These are phyloP conservation scores for Geopemphigus sp. DNA, from an alignment of 1,140 invertebrate species.

Conservation along the genomic window DNA sequence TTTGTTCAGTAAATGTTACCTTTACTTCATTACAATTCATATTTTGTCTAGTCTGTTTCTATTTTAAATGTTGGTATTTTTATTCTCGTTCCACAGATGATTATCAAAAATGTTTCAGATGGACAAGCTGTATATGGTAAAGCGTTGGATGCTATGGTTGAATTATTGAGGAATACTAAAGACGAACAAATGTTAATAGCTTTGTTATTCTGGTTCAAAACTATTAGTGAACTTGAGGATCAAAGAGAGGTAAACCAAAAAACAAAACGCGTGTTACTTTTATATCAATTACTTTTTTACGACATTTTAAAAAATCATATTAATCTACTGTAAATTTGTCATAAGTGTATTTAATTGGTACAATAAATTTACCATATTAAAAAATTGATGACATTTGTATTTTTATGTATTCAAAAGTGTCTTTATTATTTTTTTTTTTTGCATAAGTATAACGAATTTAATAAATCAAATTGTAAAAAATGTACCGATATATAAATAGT, in stretches of 20 bases:
- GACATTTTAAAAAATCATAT: too few relatives aligned
- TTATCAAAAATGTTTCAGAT: neutral
- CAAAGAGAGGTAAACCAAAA: conserved; percentile 46
- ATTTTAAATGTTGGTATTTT: neutral
- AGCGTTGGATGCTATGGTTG: conserved; percentile 35
- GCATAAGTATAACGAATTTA: too few relatives aligned
- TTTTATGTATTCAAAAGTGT: neutral
- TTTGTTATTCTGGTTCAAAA: conserved; percentile 42
- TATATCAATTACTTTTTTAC: too few relatives aligned
- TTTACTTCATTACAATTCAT: too few relatives aligned
- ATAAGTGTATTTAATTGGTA: too few relatives aligned
- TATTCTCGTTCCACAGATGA: neutral
- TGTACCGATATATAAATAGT: neutral
- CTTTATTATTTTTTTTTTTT: neutral
- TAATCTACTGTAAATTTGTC: too few relatives aligned
- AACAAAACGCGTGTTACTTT: too few relatives aligned
- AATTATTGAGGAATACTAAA: conserved; percentile 28
- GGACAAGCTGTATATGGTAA: conserved; percentile 39
- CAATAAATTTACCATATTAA: too few relatives aligned
- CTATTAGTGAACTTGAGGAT: conserved; percentile 44
- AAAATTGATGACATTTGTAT: too few relatives aligned
- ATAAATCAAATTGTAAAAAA: neutral
- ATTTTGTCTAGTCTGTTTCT: too few relatives aligned
- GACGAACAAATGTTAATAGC: conserved; percentile 17
- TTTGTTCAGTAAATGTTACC: too few relatives aligned